Base-by-base conservation (phyloP, 2,888 invertebrate genomes). In the Muscina levida region DNA sequence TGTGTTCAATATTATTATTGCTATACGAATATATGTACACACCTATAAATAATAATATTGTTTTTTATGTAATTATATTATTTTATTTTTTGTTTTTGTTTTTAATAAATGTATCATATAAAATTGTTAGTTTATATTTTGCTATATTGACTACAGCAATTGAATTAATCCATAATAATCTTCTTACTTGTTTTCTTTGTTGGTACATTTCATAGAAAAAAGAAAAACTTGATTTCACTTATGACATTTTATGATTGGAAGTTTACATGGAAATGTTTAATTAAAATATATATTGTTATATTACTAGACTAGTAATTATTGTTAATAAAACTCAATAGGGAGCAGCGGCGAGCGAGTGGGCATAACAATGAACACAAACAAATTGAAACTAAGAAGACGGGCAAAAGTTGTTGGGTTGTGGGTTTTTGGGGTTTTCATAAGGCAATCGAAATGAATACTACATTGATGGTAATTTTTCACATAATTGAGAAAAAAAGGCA, bases 121-220 rank as follows among this genome's bases (percentile, higher is more conserved):
- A 82, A 82, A 81, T 77, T 82, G 77, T 81, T 80, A 77, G 70
- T 80, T 79, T 82, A 83, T 82, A 84, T 83, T 84, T 83, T 82
- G 83, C 83, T 83, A 83, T 83, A 81, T 75, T 72, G 57, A 72
- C 77, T 82, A 72, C 62, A 81, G 73, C 76, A 76, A 70, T n/a
- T n/a, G n/a, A n/a, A n/a, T 72, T 42, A 71, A 73, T 48, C 48
- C 15, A n/a, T 67, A 31, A 72, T 76, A 57, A 57, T 78, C n/a
- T n/a, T n/a, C n/a, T n/a, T n/a, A n/a, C n/a, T n/a, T n/a, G n/a
- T n/a, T n/a, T n/a, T n/a, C n/a, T n/a, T n/a, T 75, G 74, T 75
- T 78, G 48, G 70, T 78, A 51, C n/a, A 37, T 22, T 46, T 74
- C 67, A 70, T 37, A 57, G 3, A 73, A 26, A 76, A 65, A 71